These are phyloP conservation scores for Proisotoma minuta DNA, from an alignment of 2,888 invertebrate genomes.

Conservation along the genomic window DNA sequence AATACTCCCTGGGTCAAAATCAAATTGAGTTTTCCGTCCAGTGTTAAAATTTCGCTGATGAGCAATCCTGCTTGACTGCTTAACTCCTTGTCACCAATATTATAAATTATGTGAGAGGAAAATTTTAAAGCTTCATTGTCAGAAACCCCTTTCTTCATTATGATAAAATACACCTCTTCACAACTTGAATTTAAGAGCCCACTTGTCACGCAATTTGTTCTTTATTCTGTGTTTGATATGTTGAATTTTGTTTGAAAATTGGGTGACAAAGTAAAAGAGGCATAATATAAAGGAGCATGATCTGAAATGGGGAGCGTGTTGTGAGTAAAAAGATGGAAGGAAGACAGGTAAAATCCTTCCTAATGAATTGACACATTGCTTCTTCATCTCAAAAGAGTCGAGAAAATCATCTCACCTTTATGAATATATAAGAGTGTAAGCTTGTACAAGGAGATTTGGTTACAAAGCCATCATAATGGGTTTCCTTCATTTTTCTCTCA, in stretches of 20 bases:
- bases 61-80: too few species aligned
- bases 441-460: slow-evolving; percentile 9
- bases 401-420: slow-evolving; percentile 6
- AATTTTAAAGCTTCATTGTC: too few species aligned
- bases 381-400: too few species aligned
- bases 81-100: too few species aligned
- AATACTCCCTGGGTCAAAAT: too few species aligned
- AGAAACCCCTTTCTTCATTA: too few species aligned
- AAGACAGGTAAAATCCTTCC: slow-evolving; percentile 39
- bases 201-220: too few species aligned
- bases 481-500: slow-evolving; percentile 13
- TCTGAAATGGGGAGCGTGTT: slow-evolving; percentile 16
- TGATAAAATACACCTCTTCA: too few species aligned
- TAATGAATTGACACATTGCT: slow-evolving; percentile 43
- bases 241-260: not conserved
- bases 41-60: too few species aligned
- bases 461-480: slow-evolving; percentile 15
- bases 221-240: not conserved
- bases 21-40: too few species aligned
- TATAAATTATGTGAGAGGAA: too few species aligned
- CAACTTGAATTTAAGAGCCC: too few species aligned
- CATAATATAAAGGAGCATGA: not conserved
- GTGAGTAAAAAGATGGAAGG: slow-evolving; percentile 19
- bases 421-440: slow-evolving; percentile 7
- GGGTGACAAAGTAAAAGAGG: not conserved